Conservation (phyloP, 2,797 vertebrate genomes). For the Petrocephalus sullivani region DNA sequence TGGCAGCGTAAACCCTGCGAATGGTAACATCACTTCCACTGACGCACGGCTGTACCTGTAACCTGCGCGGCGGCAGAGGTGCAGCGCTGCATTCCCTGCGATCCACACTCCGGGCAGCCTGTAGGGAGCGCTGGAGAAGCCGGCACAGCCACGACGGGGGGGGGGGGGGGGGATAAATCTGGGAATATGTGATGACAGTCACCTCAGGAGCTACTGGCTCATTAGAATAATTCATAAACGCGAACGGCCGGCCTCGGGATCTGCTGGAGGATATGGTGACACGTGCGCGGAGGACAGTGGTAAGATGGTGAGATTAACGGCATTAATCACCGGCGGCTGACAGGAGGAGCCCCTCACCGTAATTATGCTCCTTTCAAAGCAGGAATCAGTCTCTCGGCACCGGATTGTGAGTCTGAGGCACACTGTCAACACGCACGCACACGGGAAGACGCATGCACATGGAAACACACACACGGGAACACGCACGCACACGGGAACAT, state of each 20-base stretch:
- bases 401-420: constrained; percentile 58
- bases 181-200: constrained; percentile 38
- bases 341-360: constrained; percentile 41
- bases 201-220: constrained; percentile 24
- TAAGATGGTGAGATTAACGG: constrained; percentile 40
- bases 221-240: constrained; percentile 10
- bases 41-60: background rate
- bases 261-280: background rate
- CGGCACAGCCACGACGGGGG: background rate
- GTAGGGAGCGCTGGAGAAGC: background rate
- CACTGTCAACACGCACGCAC: background rate
- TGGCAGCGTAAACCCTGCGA: background rate
- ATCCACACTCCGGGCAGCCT: background rate
- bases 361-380: constrained; percentile 58
- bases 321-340: constrained; percentile 41
- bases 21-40: background rate
- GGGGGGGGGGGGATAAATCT: background rate
- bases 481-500: background rate
- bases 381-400: constrained; percentile 56
- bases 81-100: background rate
- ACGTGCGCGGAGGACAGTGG: background rate
- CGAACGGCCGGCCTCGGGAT: background rate
- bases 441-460: background rate
- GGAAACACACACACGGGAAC: background rate
- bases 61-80: background rate